Conservation (phyloP, 1,140 invertebrate genomes). For the Euura saliciscinereae region DNA sequence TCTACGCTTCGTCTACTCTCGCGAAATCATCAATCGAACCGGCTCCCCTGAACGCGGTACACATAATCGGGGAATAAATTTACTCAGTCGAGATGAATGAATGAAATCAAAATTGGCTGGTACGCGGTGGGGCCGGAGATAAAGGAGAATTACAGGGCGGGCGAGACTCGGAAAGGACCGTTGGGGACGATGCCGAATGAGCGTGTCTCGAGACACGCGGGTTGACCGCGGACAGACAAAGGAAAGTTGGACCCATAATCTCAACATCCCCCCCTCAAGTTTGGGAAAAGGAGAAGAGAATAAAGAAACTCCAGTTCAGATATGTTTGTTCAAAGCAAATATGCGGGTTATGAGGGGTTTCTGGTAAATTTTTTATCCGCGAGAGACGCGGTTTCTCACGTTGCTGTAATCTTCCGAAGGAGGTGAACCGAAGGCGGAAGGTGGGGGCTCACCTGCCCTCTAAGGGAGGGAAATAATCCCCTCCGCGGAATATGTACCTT, state of each 20-base stretch:
- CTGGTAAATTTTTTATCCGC: background rate
- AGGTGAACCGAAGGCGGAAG: background rate
- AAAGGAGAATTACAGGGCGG: background rate
- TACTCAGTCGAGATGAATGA: background rate
- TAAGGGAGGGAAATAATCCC: background rate
- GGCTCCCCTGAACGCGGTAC: too few relatives aligned
- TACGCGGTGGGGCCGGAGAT: background rate
- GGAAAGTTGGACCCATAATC: conserved; percentile 24
- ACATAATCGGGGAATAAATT: too few relatives aligned
- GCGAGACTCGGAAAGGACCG: background rate
- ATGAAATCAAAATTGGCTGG: background rate
- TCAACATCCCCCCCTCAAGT: background rate
- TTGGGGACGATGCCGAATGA: conserved; percentile 12
- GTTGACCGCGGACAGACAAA: background rate
- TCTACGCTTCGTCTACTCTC: conserved; percentile 30
- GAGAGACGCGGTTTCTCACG: background rate
- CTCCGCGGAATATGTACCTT: background rate
- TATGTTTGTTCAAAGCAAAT: background rate
- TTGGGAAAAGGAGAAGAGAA: too few relatives aligned
- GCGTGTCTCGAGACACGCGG: conserved; percentile 41
- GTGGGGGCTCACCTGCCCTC: conserved; percentile 3
- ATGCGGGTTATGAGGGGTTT: background rate
- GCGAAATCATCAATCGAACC: too few relatives aligned
- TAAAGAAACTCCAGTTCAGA: too few relatives aligned
- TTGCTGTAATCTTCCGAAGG: too few relatives aligned